Evolutionary conservation across 1,140 invertebrate genomes (phyloP).

Genomic region (Drosophila saltans): DNA sequence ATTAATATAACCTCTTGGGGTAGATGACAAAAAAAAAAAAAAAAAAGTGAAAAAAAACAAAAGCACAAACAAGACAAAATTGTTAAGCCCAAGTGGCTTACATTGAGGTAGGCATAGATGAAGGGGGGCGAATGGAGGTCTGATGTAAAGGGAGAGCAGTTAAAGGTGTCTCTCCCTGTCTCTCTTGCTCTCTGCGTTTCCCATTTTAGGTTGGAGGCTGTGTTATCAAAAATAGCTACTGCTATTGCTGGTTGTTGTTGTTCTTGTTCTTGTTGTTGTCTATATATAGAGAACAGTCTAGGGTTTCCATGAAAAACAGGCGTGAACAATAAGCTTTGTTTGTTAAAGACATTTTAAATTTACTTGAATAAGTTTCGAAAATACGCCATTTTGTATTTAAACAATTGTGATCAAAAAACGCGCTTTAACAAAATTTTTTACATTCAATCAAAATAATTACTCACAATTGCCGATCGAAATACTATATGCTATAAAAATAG

Average conservation of each 20-base stretch:
- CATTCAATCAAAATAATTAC: background rate
- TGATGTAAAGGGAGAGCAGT: background rate
- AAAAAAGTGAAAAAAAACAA: background rate
- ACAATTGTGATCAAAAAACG: no score
- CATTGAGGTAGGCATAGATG: background rate
- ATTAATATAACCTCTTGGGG: background rate
- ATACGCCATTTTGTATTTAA: no score
- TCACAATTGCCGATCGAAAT: background rate
- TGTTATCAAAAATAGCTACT: constrained; percentile 8
- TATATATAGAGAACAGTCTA: background rate
- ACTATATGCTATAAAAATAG: background rate
- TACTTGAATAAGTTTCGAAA: background rate
- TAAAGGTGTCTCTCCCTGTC: background rate
- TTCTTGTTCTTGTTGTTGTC: background rate
- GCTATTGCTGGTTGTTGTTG: background rate
- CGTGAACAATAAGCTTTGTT: constrained; percentile 10
- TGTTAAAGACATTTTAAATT: background rate
- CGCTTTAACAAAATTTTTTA: background rate
- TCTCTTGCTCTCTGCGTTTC: background rate
- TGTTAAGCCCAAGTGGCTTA: constrained; percentile 6
- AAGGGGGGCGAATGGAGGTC: background rate
- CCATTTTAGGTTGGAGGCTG: background rate
- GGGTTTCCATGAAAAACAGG: constrained; percentile 4
- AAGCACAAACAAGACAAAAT: constrained; percentile 1
- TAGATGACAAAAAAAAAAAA: background rate